Conservation (phyloP, 1,140 invertebrate species). For the Cyrtorhinus lividipennis region DNA sequence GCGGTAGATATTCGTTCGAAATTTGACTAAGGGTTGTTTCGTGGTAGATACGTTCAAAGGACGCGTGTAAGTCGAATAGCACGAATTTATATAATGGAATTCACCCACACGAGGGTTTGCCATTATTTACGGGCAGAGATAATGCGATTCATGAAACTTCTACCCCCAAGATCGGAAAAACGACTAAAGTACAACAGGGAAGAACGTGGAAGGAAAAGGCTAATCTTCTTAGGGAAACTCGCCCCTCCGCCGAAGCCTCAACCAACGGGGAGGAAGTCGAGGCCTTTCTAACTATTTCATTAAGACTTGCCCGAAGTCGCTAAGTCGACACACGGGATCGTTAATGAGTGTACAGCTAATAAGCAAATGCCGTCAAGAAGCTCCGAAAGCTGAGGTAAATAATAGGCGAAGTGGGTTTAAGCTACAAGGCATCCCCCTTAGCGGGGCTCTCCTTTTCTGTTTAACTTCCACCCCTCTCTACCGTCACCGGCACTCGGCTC, state of each 20-base stretch:
- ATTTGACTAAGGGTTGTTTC: too few species aligned
- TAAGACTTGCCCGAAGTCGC: background rate
- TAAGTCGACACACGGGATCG: conserved; percentile 2
- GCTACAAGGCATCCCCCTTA: conserved; percentile 7
- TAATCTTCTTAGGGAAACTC: background rate
- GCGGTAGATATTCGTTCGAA: too few species aligned
- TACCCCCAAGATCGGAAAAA: background rate
- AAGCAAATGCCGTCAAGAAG: conserved; percentile 4
- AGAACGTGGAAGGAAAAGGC: too few species aligned
- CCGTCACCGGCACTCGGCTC: background rate
- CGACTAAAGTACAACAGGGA: background rate
- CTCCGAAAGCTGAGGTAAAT: conserved; percentile 2
- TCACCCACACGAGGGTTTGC: too few species aligned
- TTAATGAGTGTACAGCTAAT: conserved; percentile 8
- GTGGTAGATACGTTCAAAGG: too few species aligned
- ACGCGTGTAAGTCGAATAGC: too few species aligned
- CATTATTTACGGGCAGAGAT: too few species aligned
- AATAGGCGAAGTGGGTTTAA: conserved; percentile 9
- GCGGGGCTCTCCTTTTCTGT: background rate
- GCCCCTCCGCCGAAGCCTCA: background rate
- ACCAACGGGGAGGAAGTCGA: background rate
- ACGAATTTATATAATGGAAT: too few species aligned
- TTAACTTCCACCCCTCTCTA: conserved; percentile 3
- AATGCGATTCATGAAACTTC: too few species aligned
- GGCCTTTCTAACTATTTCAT: background rate